Conservation (phyloP, 1,140 invertebrate genomes). For the Drosophila orena region DNA sequence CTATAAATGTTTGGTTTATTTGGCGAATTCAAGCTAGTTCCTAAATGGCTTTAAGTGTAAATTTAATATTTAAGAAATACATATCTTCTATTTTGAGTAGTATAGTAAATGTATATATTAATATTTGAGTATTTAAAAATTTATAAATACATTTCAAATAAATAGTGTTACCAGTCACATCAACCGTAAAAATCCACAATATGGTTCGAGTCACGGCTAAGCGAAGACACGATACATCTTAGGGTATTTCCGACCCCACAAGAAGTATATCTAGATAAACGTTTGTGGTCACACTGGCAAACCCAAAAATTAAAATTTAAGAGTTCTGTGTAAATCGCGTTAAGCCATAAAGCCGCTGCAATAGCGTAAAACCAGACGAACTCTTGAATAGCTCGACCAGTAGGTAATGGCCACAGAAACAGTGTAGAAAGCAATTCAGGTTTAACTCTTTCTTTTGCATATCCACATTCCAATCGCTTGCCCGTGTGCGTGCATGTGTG, state of each 20-base stretch:
- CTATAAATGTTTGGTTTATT: no score
- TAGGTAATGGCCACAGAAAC: neutral
- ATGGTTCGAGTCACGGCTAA: neutral
- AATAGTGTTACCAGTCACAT: neutral
- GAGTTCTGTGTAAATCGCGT: slow-evolving; percentile 1
- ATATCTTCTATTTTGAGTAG: no score
- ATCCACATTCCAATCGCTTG: slow-evolving; percentile 61
- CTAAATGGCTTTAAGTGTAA: no score
- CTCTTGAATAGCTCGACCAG: neutral
- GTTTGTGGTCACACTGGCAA: slow-evolving; percentile 3
- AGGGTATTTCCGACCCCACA: neutral
- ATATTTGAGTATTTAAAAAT: neutral
- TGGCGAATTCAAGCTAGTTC: no score
- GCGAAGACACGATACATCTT: neutral
- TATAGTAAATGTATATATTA: no score
- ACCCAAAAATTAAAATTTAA: slow-evolving; percentile 8
- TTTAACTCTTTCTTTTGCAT: slow-evolving; percentile 42
- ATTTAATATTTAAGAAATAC: no score
- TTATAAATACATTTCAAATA: neutral
- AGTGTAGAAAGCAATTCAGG: no score
- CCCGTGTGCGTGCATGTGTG: slow-evolving; percentile 12
- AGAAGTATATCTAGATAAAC: slow-evolving; percentile 10
- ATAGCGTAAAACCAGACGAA: slow-evolving; percentile 1
- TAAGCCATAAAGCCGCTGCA: neutral
- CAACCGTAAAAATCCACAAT: neutral